Evolutionary conservation across 2,113 vertebrate species (phyloP).

Genomic region (Tachycineta bicolor): DNA sequence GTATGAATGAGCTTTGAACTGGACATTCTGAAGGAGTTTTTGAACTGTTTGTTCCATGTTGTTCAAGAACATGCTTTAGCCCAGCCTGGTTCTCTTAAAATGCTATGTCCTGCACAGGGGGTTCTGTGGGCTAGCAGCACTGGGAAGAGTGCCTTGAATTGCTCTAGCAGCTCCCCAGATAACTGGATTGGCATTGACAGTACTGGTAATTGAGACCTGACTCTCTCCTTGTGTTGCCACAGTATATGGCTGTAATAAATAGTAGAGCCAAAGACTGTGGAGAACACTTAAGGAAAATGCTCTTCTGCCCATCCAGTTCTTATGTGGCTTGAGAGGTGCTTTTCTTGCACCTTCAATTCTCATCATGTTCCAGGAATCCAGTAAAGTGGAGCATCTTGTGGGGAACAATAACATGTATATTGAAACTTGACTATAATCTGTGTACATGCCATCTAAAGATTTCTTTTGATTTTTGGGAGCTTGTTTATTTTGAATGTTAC

Average conservation of each 20-base stretch:
- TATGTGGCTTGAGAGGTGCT: background rate
- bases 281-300: background rate
- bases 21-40: background rate
- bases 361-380: slow-evolving; percentile 26
- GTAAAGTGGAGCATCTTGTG: slow-evolving; percentile 19
- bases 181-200: slow-evolving; percentile 21
- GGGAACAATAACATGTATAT: slow-evolving; percentile 54
- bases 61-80: slow-evolving; percentile 24
- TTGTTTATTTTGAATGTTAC: slow-evolving; percentile 60
- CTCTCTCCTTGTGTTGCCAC: slow-evolving; percentile 6
- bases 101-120: background rate
- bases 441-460: slow-evolving; percentile 53
- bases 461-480: slow-evolving; percentile 40
- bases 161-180: slow-evolving; percentile 14
- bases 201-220: background rate
- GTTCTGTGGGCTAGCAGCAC: slow-evolving; percentile 41
- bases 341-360: background rate
- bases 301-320: slow-evolving; percentile 1
- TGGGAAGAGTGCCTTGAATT: slow-evolving; percentile 66
- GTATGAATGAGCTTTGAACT: background rate
- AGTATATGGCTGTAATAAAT: background rate
- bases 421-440: slow-evolving; percentile 58
- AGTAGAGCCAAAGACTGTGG: slow-evolving; percentile 11
- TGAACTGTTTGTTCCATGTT: background rate
- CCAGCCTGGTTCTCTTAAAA: slow-evolving; percentile 16